These are phyloP conservation scores for Chrysopilus asiliformis DNA, from an alignment of 2,888 invertebrate species.

Conservation along the genomic window DNA sequence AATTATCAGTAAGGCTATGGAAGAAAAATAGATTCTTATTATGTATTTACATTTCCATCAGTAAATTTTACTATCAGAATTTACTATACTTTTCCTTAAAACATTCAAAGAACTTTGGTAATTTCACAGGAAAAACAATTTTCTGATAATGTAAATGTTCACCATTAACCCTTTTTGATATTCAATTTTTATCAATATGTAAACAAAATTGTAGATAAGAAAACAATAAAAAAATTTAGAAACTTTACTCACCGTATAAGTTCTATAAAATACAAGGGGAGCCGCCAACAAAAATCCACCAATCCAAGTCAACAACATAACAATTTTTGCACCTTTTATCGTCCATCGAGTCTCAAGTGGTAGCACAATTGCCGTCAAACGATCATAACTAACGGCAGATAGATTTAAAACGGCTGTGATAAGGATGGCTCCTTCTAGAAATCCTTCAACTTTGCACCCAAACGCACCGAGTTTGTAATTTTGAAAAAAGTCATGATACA, in stretches of 20 bases:
- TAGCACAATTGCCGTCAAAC: slow-evolving; percentile 65
- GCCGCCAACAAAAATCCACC: slow-evolving; percentile 46
- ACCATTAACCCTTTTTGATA: no score
- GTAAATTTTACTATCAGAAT: no score
- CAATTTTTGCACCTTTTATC: slow-evolving; percentile 46
- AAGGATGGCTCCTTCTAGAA: slow-evolving; percentile 58
- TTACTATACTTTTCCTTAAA: no score
- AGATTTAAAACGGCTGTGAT: slow-evolving; percentile 66
- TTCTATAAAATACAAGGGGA: slow-evolving; percentile 50
- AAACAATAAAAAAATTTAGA: background rate
- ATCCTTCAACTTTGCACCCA: slow-evolving; percentile 66
- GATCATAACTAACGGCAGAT: slow-evolving; percentile 66
- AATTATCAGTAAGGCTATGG: no score
- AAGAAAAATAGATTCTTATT: no score
- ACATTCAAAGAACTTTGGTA: no score
- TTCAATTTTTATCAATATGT: no score
- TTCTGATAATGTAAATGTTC: no score
- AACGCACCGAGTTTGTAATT: slow-evolving; percentile 58
- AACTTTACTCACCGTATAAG: slow-evolving; percentile 40
- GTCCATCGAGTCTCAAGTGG: slow-evolving; percentile 58
- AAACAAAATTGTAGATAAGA: no score
- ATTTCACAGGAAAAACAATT: no score
- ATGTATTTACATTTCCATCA: no score
- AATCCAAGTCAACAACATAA: slow-evolving; percentile 55
- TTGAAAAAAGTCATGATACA: slow-evolving; percentile 62